Evolutionary conservation across 2,113 vertebrate genomes (phyloP), one percentile per base, ranked within the genome.

Genomic region (Apodemus sylvaticus): DNA sequence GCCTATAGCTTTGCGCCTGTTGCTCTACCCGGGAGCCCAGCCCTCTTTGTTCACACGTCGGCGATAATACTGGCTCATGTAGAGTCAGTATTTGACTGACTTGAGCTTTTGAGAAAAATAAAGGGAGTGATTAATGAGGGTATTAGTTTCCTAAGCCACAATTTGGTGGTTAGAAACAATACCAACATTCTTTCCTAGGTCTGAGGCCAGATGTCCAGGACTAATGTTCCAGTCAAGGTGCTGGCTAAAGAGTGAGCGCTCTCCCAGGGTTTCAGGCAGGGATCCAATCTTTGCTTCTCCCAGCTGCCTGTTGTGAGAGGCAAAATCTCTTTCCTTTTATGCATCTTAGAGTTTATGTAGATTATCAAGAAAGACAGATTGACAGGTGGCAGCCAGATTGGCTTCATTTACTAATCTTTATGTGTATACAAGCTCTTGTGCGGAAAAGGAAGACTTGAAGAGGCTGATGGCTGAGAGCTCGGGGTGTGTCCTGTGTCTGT

Each of bases 21-120:
- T 2, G 14, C 36, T 8, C 36, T 0, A 0, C 31, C 58, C 13
- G 0, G 2, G 0, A 1, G 26, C n/a, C n/a, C 7, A 1, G 1
- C 4, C 24, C 26, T 87, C 53, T 55, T 66, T 3, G 14, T 79
- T 64, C 22, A 4, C 39, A 26, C 48, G 29, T 5, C 20, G 79
- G 82, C 29, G 48, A 58, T n/a, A 42, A 51, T 55, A 4, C 14
- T 0, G 36, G 55, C 53, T 55, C 8, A 7, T 3, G 14, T 14
- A 24, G 42, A 14, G 13, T 26, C n/a, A n/a, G n/a, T n/a, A n/a
- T n/a, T n/a, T n/a, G n/a, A n/a, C n/a, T n/a, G n/a, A n/a, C n/a
- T n/a, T n/a, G n/a, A n/a, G 86, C 34, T 86, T 7, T 11, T 12
- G 76, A 86, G 86, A 51, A 78, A 45, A 76, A 34, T n/a, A 8